Percentiles rank a stretch among this genome's conserved stretches.
These are phyloP conservation scores for Agonopterix alstromeriana DNA, from an alignment of 2,888 invertebrate species.

Conservation along the genomic window DNA sequence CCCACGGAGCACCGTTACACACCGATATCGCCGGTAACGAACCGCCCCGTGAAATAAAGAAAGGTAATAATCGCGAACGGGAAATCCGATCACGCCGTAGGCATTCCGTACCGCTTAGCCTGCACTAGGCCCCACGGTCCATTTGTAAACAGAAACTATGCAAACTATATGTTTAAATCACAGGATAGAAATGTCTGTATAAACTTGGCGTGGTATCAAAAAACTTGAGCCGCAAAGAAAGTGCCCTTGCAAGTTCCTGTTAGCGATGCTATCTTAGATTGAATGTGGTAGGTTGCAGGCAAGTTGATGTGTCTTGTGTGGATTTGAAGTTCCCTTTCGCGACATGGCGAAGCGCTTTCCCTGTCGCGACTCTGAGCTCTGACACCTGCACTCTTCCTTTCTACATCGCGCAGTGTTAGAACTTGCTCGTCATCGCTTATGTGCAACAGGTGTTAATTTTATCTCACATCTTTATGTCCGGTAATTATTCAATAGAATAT, in stretches of 20 bases:
- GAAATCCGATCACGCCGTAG: slow-evolving; percentile 60
- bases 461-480: slow-evolving; percentile 8
- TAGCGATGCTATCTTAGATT: slow-evolving; percentile 45
- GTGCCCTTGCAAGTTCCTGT: slow-evolving; percentile 52
- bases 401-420: slow-evolving; percentile 42
- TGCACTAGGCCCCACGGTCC: slow-evolving; percentile 25
- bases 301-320: slow-evolving; percentile 41
- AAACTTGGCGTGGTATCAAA: slow-evolving; percentile 22
- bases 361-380: slow-evolving; percentile 59
- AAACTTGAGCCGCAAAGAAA: slow-evolving; percentile 57
- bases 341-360: slow-evolving; percentile 64
- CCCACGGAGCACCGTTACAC: slow-evolving; percentile 57
- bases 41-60: slow-evolving; percentile 65
- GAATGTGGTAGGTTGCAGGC: slow-evolving; percentile 45
- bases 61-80: slow-evolving; percentile 62
- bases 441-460: slow-evolving; percentile 16
- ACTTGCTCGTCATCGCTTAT: slow-evolving; percentile 18
- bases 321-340: slow-evolving; percentile 69
- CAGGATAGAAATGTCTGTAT: background rate
- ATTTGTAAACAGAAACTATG: slow-evolving; percentile 36
- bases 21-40: slow-evolving; percentile 56
- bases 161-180: slow-evolving; percentile 22
- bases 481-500: slow-evolving; percentile 1
- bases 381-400: slow-evolving; percentile 73
- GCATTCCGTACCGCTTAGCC: slow-evolving; percentile 29